Percentiles rank a stretch among this genome's conserved stretches.
Conservation (phyloP, 2,797 vertebrate species). For the Salarias fasciatus region DNA sequence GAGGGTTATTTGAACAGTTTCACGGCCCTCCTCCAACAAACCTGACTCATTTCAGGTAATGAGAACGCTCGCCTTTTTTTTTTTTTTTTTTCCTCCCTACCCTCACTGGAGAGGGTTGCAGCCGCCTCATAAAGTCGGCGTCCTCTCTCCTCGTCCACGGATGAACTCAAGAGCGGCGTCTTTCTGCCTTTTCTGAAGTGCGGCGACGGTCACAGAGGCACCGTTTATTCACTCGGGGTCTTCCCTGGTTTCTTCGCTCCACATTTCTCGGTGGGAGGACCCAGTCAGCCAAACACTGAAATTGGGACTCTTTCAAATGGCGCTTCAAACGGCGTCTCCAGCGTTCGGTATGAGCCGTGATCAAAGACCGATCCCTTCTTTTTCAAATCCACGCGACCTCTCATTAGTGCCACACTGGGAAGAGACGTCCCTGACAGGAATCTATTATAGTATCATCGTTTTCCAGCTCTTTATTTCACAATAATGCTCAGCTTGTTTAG, state of each 20-base stretch:
- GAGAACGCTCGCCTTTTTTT: conserved; percentile 60
- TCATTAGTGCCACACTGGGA: conserved; percentile 48
- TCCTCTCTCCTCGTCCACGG: conserved; percentile 11
- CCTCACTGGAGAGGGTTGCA: neutral
- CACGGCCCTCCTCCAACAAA: conserved; percentile 48
- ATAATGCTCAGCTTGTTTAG: neutral
- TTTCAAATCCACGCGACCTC: conserved; percentile 54
- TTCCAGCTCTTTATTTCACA: conserved; percentile 23
- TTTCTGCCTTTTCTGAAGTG: neutral
- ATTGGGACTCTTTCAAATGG: conserved; percentile 17
- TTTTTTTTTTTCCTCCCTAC: conserved; percentile 51
- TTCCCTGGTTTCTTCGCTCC: conserved; percentile 1
- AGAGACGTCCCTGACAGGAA: conserved; percentile 26
- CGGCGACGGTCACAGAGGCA: neutral
- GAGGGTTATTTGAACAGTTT: conserved; percentile 59
- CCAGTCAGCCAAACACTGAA: conserved; percentile 36
- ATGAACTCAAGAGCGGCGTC: conserved; percentile 7
- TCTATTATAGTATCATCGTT: conserved; percentile 8
- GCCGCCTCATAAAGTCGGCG: conserved; percentile 15
- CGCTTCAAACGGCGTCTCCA: conserved; percentile 43
- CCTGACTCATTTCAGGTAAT: conserved; percentile 59
- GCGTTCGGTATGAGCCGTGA: conserved; percentile 32
- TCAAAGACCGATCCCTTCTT: conserved; percentile 53
- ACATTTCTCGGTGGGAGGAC: conserved; percentile 14
- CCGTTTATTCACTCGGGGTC: conserved; percentile 2